Conservation (phyloP, 2,113 vertebrate species). For the Aix galericulata region DNA sequence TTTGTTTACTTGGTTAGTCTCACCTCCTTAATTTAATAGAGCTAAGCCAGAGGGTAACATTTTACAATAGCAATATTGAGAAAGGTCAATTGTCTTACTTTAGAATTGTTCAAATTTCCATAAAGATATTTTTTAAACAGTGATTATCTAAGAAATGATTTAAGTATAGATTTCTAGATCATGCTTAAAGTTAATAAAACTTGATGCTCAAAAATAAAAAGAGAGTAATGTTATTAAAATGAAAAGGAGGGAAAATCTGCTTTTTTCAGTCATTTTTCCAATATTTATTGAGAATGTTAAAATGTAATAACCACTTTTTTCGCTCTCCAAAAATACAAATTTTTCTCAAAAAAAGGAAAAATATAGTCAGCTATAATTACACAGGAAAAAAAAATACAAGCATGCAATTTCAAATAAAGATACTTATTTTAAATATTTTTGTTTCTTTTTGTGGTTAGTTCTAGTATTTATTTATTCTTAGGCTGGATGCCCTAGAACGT, state of each 20-base stretch:
- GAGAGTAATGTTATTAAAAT: background rate
- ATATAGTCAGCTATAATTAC: background rate
- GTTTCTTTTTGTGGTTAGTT: background rate
- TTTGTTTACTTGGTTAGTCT: background rate
- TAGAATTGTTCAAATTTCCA: background rate
- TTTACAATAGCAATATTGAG: background rate
- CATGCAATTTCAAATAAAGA: background rate
- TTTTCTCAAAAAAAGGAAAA: background rate
- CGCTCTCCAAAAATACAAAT: background rate
- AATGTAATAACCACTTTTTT: background rate
- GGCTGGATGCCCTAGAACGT: background rate
- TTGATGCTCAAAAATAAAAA: background rate
- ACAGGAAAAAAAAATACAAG: background rate
- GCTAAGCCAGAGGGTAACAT: background rate
- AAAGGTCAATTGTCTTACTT: background rate
- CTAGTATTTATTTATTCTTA: background rate
- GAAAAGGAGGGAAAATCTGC: background rate
- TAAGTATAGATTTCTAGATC: background rate
- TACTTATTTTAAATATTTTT: background rate
- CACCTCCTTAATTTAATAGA: background rate
- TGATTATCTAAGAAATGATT: background rate
- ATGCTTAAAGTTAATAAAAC: background rate
- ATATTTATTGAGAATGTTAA: background rate
- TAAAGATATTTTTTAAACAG: background rate
- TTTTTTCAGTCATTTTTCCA: background rate